A percentile compares a stretch with the other conserved stretches of the same genome.
Conservation (phyloP, 2,113 vertebrate species). For the Saimiri boliviensis region DNA sequence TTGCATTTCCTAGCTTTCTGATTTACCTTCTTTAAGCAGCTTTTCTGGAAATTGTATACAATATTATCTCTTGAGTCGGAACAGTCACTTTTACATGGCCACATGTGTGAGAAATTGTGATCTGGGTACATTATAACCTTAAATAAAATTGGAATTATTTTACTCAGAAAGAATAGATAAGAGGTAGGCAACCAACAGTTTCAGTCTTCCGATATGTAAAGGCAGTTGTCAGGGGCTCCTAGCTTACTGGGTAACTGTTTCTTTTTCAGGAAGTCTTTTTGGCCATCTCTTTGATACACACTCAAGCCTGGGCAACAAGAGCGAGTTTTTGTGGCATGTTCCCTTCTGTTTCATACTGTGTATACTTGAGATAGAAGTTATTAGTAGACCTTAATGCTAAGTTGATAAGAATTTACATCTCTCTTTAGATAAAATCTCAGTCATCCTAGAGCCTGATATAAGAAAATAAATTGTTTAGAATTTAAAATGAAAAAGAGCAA, state of each 20-base stretch:
- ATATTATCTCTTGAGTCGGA: neutral
- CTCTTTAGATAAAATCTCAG: neutral
- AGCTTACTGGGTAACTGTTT: neutral
- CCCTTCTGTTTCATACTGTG: neutral
- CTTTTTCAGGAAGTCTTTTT: neutral
- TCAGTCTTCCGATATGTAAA: neutral
- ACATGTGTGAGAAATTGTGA: neutral
- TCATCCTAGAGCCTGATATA: neutral
- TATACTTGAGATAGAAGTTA: neutral
- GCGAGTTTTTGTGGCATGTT: neutral
- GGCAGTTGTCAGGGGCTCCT: neutral
- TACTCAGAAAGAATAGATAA: neutral
- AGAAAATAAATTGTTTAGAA: constrained; percentile 48
- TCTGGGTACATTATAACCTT: neutral
- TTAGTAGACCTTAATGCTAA: neutral
- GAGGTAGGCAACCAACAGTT: neutral
- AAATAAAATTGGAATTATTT: neutral
- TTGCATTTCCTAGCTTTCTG: neutral
- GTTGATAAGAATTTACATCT: neutral
- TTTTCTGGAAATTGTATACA: neutral
- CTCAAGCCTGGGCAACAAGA: too few relatives aligned
- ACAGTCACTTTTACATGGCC: neutral
- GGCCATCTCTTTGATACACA: neutral
- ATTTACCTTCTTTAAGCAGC: neutral
- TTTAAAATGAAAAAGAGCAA: constrained; percentile 5